phyloP scores from a whole-genome alignment of 2,888 invertebrate species.

The Pseudococcus jackbeardsleyi region DNA sequence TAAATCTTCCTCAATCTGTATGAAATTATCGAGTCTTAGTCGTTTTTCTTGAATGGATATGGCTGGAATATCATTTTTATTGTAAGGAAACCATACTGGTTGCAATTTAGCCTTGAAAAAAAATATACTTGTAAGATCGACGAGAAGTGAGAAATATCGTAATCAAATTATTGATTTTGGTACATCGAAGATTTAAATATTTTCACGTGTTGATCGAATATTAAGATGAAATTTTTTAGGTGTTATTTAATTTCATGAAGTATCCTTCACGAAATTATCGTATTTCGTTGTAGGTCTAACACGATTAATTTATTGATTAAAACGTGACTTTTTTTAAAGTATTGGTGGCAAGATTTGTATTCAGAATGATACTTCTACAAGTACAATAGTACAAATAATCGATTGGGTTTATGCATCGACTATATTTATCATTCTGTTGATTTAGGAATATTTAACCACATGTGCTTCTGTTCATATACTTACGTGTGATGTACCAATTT shows the following conservation, averaged over 20 bases:
- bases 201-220: background rate
- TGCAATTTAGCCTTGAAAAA: background rate
- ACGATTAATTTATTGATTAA: slow-evolving; percentile 3
- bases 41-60: too few species aligned
- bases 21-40: too few species aligned
- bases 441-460: background rate
- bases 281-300: background rate
- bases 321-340: background rate
- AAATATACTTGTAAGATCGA: background rate
- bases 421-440: background rate
- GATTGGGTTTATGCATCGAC: background rate
- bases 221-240: background rate
- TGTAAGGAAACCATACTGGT: background rate
- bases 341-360: background rate
- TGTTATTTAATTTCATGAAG: background rate
- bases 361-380: background rate
- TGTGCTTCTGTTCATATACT: background rate
- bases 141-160: background rate
- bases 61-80: background rate
- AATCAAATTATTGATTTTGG: background rate
- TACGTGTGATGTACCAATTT: background rate
- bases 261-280: slow-evolving; percentile 8
- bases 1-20: background rate
- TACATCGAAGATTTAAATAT: background rate
- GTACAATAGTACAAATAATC: background rate